Base-by-base conservation (phyloP, 2,888 invertebrate genomes). In the Deilephila elpenor region DNA sequence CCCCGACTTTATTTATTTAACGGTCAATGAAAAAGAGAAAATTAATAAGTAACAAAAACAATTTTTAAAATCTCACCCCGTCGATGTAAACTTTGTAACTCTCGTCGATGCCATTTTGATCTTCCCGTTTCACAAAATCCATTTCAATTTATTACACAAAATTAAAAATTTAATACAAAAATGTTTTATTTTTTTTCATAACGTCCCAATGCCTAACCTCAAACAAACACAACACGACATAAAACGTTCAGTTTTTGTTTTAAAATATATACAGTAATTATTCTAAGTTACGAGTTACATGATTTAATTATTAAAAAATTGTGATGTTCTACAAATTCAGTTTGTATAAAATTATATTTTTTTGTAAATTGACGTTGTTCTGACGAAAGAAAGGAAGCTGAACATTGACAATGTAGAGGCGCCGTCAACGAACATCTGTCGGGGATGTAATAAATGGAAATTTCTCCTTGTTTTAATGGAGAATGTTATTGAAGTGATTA, bases 41-140 rank as follows among this genome's bases (percentile, higher is more conserved):
- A 44, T 11, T 44, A 14, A 3, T 14, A 44, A 44, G 44, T 11
- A 44, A 56, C n/a, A n/a, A 56, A 51, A 71, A 61, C 70, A 61
- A 11, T 5, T 53, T 70, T 29, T 44, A 67, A 61, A 14, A 53
- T 89, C 93, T 93, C 78, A 94, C 94, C 75, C 86, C 92, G 74
- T 94, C 93, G 79, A 92, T 81, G 74, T 93, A 94, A 73, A 86
- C 86, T 77, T 93, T 93, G 76, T 93, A 93, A 75, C 84, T 88
- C 17, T 93, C 93, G 74, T 93, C 93, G 51, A 92, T 93, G 34
- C 88, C 75, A 83, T 89, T 88, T 70, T 87, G 89, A 32, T 93
- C 93, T 84, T 93, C 93, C 72, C 93, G 85, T 83, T 94, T 94
- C 75, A 94, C 93, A 80, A 89, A 93, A 90, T 94, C 93, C 94